These are phyloP conservation scores for Siphamia tubifer DNA, from an alignment of 2,113 vertebrate genomes.

Conservation along the genomic window DNA sequence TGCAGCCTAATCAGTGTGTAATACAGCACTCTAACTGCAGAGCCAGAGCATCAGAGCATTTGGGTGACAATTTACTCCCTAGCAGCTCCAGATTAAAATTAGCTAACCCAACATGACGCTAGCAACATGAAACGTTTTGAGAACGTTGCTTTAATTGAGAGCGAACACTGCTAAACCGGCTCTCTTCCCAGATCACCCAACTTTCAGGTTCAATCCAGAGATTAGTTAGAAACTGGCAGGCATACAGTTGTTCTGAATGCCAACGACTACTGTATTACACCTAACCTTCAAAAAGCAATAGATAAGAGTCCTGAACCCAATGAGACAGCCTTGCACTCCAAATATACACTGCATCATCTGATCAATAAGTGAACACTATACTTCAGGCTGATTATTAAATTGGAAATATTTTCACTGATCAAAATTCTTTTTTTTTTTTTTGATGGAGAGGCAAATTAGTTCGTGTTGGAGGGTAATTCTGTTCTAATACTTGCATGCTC, in stretches of 20 bases:
- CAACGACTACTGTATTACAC: slow-evolving; percentile 9
- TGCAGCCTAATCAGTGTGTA: slow-evolving; percentile 51
- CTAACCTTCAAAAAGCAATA: slow-evolving; percentile 22
- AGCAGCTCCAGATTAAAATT: slow-evolving; percentile 13
- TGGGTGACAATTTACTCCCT: slow-evolving; percentile 17
- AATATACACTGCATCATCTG: neutral
- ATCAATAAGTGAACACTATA: neutral
- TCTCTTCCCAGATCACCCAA: slow-evolving; percentile 25
- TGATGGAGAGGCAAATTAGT: neutral
- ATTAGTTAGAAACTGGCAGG: slow-evolving; percentile 30
- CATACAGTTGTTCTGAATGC: neutral
- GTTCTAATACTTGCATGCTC: too few species aligned
- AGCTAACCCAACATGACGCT: slow-evolving; percentile 3
- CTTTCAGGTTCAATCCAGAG: slow-evolving; percentile 32
- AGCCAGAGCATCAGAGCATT: neutral
- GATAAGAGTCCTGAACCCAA: slow-evolving; percentile 11
- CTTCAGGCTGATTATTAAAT: neutral
- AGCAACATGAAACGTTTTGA: slow-evolving; percentile 17
- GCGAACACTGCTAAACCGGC: neutral
- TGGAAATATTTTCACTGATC: neutral
- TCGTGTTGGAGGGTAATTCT: neutral
- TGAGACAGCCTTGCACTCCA: neutral
- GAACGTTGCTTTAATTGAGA: slow-evolving; percentile 12
- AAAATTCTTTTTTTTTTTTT: neutral
- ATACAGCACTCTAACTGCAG: slow-evolving; percentile 26